Conservation (phyloP, 2,888 invertebrate species). For the Plebejus argus region DNA sequence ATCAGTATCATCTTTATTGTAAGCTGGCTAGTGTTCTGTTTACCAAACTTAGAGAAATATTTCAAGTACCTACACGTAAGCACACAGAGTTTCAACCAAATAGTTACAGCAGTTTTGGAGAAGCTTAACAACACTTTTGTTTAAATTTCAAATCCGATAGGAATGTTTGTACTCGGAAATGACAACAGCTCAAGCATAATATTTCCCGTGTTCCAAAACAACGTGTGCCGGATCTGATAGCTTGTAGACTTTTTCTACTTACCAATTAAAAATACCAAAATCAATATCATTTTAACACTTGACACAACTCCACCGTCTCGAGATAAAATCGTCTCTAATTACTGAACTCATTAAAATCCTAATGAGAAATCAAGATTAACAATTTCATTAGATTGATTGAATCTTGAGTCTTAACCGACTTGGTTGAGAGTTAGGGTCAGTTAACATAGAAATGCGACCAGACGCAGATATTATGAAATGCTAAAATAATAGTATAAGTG, state of each 20-base stretch:
- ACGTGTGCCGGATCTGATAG: too few species aligned
- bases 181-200: too few species aligned
- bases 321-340: not conserved
- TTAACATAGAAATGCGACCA: too few species aligned
- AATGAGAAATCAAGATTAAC: slow-evolving; percentile 28
- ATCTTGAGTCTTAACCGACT: not conserved
- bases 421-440: not conserved
- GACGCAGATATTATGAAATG: not conserved
- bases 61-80: too few species aligned
- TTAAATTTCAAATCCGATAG: too few species aligned
- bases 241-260: not conserved
- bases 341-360: slow-evolving; percentile 22
- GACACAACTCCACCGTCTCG: not conserved
- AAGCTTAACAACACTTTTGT: too few species aligned
- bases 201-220: too few species aligned
- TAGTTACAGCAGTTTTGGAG: too few species aligned
- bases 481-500: too few species aligned
- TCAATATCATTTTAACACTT: not conserved
- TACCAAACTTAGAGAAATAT: not conserved
- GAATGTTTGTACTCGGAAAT: too few species aligned
- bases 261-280: not conserved
- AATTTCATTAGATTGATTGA: slow-evolving; percentile 23
- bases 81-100: too few species aligned
- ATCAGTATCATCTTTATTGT: slow-evolving; percentile 4
- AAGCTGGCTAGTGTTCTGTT: not conserved